Evolutionary conservation across 2,888 invertebrate genomes (phyloP).

Genomic region (Eupelmus urozonus): DNA sequence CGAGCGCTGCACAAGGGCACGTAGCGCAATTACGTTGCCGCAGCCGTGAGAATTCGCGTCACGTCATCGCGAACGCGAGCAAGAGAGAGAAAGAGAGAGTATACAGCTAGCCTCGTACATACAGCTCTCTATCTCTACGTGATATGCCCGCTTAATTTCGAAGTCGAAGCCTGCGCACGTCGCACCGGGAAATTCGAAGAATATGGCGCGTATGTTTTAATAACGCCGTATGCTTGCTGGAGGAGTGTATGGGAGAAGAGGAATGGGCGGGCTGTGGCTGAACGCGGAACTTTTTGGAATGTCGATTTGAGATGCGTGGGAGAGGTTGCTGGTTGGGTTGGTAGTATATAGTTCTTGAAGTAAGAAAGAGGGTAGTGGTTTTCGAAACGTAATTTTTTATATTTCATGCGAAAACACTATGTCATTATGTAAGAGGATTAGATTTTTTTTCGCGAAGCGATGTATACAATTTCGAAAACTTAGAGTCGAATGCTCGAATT

Average conservation of each 20-base stretch:
- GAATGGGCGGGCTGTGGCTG: neutral
- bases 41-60: slow-evolving; percentile 60
- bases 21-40: slow-evolving; percentile 61
- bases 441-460: no score
- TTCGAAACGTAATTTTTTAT: no score
- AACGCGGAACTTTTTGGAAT: no score
- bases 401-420: no score
- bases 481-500: no score
- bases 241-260: neutral
- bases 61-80: slow-evolving; percentile 55
- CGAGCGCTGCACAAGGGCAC: slow-evolving; percentile 59
- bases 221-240: neutral
- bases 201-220: slow-evolving; percentile 19
- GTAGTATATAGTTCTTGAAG: no score
- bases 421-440: no score
- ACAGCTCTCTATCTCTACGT: slow-evolving; percentile 27
- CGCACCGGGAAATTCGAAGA: slow-evolving; percentile 20
- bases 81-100: no score
- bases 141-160: slow-evolving; percentile 38
- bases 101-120: slow-evolving; percentile 6
- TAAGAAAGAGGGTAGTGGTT: no score
- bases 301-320: no score
- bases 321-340: no score
- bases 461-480: no score
- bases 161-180: neutral